Evolutionary conservation across 1,140 invertebrate genomes (phyloP), one percentile per base, ranked within the genome.

Genomic region (Augochlora pura): DNA sequence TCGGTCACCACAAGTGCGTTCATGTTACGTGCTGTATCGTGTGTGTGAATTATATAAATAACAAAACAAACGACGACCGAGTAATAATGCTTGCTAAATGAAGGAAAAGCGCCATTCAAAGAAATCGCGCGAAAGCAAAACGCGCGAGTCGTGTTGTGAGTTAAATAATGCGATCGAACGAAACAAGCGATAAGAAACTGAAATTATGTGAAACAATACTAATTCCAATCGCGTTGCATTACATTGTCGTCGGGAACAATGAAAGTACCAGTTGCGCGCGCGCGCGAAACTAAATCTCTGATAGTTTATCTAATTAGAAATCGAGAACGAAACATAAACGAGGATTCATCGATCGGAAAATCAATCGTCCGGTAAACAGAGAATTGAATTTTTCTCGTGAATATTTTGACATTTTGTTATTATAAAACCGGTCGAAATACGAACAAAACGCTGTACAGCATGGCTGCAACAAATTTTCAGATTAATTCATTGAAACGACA

Each of bases 71-170:
- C 75, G 72, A 18, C 42, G 83, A 78, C 42, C 52, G 69, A 77
- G 81, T 84, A 66, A 81, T 82, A 84, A 85, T 86, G 80, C 80
- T 83, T 86, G 76, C 83, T 57, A 86, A 86, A 80, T 72, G 6
- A 77, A 80, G 49, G 76, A 39, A 27, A 86, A 80, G 80, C 80
- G 16, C 68, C 67, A 80, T 86, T 60, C 27, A 82, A 62, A 70
- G 69, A 62, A 72, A 71, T 79, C 59, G 73, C 85, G 83, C 86
- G 38, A 73, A 84, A 83, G 75, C 74, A 74, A 52, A 77, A 70
- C 52, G 52, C 84, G 57, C 84, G 78, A 46, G 23, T 67, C 66
- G 54, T 65, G 75, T 38, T 75, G 57, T n/a, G n/a, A n/a, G n/a
- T n/a, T n/a, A n/a, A n/a, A n/a, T n/a, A 32, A 32, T 80, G 64